phyloP scores from a whole-genome alignment of 2,797 vertebrate species.

The Perodicticus potto region DNA sequence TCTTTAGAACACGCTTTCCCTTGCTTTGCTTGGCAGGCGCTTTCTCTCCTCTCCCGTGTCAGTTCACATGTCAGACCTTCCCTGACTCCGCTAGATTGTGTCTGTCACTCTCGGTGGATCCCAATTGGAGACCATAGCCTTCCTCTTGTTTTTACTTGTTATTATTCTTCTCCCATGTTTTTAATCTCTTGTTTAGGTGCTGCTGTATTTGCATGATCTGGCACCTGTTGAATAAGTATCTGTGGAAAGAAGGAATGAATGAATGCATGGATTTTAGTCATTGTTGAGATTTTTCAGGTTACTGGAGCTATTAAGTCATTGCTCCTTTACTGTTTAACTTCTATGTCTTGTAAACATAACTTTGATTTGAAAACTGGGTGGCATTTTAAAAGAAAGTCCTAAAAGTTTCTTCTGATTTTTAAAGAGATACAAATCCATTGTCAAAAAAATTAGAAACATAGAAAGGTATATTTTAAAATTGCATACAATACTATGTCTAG shows the following conservation, averaged over 20 bases:
- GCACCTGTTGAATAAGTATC: background rate
- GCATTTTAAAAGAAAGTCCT: conserved; percentile 40
- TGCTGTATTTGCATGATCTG: background rate
- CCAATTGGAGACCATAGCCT: background rate
- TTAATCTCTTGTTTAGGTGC: background rate
- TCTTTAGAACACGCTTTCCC: background rate
- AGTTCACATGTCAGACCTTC: background rate
- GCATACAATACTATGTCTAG: background rate
- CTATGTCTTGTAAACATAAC: background rate
- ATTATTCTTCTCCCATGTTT: background rate
- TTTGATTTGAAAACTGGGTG: conserved; percentile 38
- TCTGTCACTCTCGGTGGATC: background rate
- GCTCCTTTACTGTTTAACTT: background rate
- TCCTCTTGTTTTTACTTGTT: background rate
- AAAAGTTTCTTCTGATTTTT: background rate
- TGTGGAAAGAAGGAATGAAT: background rate
- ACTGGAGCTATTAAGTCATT: background rate
- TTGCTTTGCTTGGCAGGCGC: background rate
- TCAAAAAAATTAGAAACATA: background rate
- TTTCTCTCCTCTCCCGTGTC: background rate
- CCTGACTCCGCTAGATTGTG: background rate
- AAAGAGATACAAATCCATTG: background rate
- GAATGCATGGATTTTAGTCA: background rate
- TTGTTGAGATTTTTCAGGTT: background rate
- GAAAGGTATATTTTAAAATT: background rate